Evolutionary conservation across 2,888 invertebrate genomes (phyloP), one percentile per base, ranked within the genome.

Genomic region (Elysia crispata): DNA sequence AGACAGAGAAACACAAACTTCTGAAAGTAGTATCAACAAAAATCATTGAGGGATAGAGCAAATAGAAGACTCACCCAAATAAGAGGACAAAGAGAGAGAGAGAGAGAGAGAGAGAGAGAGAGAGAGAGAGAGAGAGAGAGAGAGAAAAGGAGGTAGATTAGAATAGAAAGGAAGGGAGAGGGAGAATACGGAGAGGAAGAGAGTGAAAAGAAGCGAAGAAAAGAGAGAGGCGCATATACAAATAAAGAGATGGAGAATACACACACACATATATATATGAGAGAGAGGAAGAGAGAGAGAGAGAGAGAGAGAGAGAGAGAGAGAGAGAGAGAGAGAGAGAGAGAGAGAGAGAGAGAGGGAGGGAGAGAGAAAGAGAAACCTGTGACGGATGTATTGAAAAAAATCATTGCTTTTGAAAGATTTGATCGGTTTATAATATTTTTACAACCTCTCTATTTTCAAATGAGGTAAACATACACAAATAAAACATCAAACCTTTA

Each of bases 91-190:
- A 23, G 25, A 64, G n/a, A 64, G 64, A 64, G n/a, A n/a, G 64
- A 64, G 64, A 18, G 64, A 64, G 64, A 64, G 64, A 64, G 64
- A 64, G 64, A 64, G n/a, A 64, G 25, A 64, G 64, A 64, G 64
- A 64, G 64, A 64, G 64, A 64, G 64, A 64, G 64, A 64, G 64
- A 64, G 64, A 64, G 64, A 64, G 64, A 64, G 64, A 64, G 64
- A 64, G 64, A 64, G 64, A 64, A 64, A 23, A 64, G 64, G 23
- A 23, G 23, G 64, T 11, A 23, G 23, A 23, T 20, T 15, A n/a
- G 23, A 64, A 23, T 20, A 23, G 25, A 23, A 64, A 15, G 25
- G 67, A 23, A 6, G 25, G 67, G 31, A 6, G 25, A 3, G 25
- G 67, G 25, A 28, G 25, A 25, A 13, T n/a, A 23, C 23, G 25